These are phyloP conservation scores for Pelochelys cantorii DNA, from an alignment of 2,797 vertebrate species.

Conservation along the genomic window DNA sequence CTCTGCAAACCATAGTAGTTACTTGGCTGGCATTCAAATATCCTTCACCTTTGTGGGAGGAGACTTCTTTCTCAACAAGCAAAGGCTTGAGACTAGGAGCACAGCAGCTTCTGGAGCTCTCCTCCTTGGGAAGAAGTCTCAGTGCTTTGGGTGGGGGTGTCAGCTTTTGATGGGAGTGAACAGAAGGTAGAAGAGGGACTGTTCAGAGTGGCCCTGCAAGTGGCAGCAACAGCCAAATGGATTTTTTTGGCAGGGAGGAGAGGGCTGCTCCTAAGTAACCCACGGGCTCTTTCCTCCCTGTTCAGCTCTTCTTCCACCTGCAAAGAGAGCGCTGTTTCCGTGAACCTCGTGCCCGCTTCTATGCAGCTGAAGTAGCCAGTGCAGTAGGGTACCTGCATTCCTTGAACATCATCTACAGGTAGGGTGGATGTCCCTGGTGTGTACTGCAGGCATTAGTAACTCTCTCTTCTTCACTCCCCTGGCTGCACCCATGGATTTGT, in stretches of 20 bases:
- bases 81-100: neutral
- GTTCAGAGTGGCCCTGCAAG: neutral
- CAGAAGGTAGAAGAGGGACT: neutral
- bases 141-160: neutral
- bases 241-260: neutral
- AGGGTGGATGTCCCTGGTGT: neutral
- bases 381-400: conserved; percentile 97
- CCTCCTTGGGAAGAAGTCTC: neutral
- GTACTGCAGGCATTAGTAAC: neutral
- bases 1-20: neutral
- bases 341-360: conserved; percentile 95
- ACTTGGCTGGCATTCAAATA: neutral
- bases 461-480: neutral
- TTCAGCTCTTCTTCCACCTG: conserved; percentile 95
- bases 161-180: neutral
- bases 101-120: neutral
- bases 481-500: neutral
- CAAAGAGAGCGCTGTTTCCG: conserved; percentile 94
- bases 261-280: neutral
- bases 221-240: neutral
- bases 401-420: conserved; percentile 98
- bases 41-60: neutral
- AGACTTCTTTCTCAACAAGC: neutral
- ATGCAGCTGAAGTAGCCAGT: conserved; percentile 93
- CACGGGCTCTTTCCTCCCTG: neutral